Evolutionary conservation across 1,140 invertebrate species (phyloP).

Genomic region (Bombus cullumanus): DNA sequence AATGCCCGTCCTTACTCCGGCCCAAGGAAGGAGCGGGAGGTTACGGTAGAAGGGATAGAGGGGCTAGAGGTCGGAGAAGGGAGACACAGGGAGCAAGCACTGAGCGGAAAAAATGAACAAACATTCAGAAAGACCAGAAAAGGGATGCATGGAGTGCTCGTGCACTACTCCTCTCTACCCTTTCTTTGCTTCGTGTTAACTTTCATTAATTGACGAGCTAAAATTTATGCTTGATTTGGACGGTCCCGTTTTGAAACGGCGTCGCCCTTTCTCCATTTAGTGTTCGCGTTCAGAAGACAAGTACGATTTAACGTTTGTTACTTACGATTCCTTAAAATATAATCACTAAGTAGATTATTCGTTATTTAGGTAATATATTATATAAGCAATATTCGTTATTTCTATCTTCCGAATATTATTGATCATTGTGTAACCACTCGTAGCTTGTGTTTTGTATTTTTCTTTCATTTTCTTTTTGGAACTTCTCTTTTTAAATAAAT

Average conservation of each 20-base stretch:
- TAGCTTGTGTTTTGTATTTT: too few relatives aligned
- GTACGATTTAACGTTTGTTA: not conserved
- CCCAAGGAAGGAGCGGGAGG: conserved; percentile 76
- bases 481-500: too few relatives aligned
- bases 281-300: not conserved
- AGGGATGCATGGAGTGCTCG: conserved; percentile 31
- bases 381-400: not conserved
- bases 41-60: conserved; percentile 48
- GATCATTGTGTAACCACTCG: not conserved
- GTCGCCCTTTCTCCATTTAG: too few relatives aligned
- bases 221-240: not conserved
- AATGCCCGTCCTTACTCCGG: conserved; percentile 83
- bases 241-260: not conserved
- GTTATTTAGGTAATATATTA: too few relatives aligned
- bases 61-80: conserved; percentile 62
- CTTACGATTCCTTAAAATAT: not conserved
- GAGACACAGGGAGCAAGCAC: conserved; percentile 73
- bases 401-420: not conserved
- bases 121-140: conserved; percentile 65
- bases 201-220: conserved; percentile 41
- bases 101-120: conserved; percentile 70
- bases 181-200: conserved; percentile 30
- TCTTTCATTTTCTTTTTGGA: too few relatives aligned
- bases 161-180: not conserved
- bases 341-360: too few relatives aligned